Percentiles rank a stretch among this genome's conserved stretches.
phyloP scores from a whole-genome alignment of 2,888 invertebrate genomes.

The Calliscelio sp. region DNA sequence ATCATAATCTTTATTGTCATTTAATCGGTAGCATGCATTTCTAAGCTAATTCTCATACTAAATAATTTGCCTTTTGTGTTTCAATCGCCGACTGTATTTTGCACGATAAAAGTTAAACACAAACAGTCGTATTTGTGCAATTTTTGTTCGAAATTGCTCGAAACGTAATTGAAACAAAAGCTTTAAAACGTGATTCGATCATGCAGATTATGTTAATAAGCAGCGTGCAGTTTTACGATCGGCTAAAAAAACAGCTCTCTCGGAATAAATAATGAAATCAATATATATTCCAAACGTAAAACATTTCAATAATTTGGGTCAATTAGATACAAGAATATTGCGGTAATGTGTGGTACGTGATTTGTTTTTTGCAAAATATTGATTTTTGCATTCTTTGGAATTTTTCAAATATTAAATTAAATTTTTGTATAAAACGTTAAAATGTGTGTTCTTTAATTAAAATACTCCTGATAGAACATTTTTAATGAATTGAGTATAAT shows the following conservation, averaged over 20 bases:
- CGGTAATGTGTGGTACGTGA: constrained; percentile 43
- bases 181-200: constrained; percentile 34
- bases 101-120: constrained; percentile 37
- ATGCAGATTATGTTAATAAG: constrained; percentile 53
- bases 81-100: constrained; percentile 12
- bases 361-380: constrained; percentile 46
- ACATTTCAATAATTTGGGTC: constrained; percentile 52
- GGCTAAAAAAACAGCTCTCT: constrained; percentile 17
- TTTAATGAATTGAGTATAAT: no score
- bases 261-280: constrained; percentile 56
- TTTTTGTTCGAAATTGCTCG: constrained; percentile 17
- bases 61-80: constrained; percentile 6
- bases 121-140: neutral
- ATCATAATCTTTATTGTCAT: constrained; percentile 7
- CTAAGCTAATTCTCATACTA: neutral
- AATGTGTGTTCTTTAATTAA: no score
- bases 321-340: constrained; percentile 49
- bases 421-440: no score
- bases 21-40: constrained; percentile 1
- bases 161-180: constrained; percentile 40
- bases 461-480: no score
- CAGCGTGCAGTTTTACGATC: constrained; percentile 29
- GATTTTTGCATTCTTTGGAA: no score
- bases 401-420: no score
- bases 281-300: constrained; percentile 53